A percentile compares a stretch with the other conserved stretches of the same genome.
Conservation (phyloP, 2,797 vertebrate species). For the Threskiornis aethiopicus region DNA sequence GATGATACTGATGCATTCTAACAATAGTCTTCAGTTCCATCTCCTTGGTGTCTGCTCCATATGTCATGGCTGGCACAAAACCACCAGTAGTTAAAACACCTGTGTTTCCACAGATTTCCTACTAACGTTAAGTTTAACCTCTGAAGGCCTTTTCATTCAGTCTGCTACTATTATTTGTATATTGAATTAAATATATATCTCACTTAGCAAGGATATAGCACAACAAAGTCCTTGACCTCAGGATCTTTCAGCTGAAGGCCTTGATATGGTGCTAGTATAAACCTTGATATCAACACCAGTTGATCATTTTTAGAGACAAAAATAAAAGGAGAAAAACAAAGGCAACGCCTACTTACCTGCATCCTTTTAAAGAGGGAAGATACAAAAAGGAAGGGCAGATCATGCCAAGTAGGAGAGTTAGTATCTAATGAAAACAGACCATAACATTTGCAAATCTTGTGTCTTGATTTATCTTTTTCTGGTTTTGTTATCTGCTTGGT, state of each 20-base stretch:
- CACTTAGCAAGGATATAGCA: not conserved
- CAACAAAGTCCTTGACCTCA: not conserved
- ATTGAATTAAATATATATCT: not conserved
- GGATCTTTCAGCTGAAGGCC: not conserved
- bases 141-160: constrained; percentile 19
- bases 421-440: not conserved
- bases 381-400: not conserved
- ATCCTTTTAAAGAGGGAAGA: not conserved
- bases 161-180: not conserved
- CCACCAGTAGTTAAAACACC: constrained; percentile 54
- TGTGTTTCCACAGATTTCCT: constrained; percentile 50
- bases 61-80: constrained; percentile 57
- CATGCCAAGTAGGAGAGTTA: not conserved
- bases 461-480: not conserved
- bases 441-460: not conserved
- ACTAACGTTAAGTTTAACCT: constrained; percentile 8
- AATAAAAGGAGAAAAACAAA: not conserved
- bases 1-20: constrained; percentile 11
- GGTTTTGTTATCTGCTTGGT: not conserved
- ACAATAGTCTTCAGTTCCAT: constrained; percentile 37
- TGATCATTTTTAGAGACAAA: not conserved
- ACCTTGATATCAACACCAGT: not conserved
- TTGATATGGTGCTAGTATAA: not conserved
- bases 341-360: not conserved
- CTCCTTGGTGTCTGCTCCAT: constrained; percentile 49